Evolutionary conservation across 2,113 vertebrate species (phyloP).

Genomic region (Sceloporus tristichus): DNA sequence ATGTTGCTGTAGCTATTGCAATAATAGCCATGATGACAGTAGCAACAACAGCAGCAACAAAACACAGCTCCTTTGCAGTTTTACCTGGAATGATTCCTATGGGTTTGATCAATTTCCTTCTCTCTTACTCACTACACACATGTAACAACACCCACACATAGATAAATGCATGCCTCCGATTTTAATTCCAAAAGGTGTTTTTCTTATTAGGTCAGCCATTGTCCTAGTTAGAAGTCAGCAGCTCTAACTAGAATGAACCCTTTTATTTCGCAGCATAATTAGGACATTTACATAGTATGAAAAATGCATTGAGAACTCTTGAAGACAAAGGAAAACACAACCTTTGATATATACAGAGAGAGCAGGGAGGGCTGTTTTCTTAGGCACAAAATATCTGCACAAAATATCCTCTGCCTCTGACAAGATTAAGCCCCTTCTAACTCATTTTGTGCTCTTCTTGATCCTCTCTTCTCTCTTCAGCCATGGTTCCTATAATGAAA

Average conservation of each 20-base stretch:
- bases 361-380: conserved; percentile 20
- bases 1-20: not conserved
- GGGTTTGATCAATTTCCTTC: not conserved
- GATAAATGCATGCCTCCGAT: too few relatives aligned
- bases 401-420: conserved; percentile 32
- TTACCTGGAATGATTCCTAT: not conserved
- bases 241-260: not conserved
- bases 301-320: not conserved
- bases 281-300: not conserved
- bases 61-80: not conserved
- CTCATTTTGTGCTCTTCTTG: conserved; percentile 57
- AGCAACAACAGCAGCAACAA: not conserved
- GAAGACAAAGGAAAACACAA: conserved; percentile 8
- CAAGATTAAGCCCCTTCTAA: conserved; percentile 67
- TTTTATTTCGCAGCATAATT: not conserved
- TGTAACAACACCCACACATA: not conserved
- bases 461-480: conserved; percentile 71
- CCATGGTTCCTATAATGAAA: conserved; percentile 53
- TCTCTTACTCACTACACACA: not conserved
- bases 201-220: not conserved
- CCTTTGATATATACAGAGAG: not conserved
- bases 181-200: not conserved
- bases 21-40: not conserved
- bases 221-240: not conserved
- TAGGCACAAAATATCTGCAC: conserved; percentile 23